phyloP scores from a whole-genome alignment of 2,113 vertebrate genomes.

The Stercorarius parasiticus region DNA sequence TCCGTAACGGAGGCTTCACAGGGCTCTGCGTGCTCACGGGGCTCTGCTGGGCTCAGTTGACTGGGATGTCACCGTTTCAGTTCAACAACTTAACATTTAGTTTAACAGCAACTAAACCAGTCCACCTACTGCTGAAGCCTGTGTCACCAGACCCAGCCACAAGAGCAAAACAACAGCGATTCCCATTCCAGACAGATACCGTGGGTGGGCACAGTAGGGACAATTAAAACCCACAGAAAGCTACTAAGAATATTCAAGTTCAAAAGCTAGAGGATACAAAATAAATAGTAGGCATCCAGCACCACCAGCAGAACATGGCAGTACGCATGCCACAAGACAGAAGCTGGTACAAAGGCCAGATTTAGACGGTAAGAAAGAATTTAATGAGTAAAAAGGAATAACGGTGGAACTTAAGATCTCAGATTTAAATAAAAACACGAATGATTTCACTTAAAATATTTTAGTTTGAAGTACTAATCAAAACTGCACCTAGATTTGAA shows the following conservation, averaged over 20 bases:
- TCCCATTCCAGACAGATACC: background rate
- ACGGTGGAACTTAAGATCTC: background rate
- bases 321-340: background rate
- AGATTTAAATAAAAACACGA: background rate
- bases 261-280: background rate
- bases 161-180: fast-evolving
- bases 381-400: background rate
- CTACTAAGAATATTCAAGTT: background rate
- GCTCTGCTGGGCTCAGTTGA: background rate
- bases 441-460: background rate
- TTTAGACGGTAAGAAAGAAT: background rate
- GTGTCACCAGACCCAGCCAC: fast-evolving
- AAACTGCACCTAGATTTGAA: background rate
- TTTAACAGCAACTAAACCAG: background rate
- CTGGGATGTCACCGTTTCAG: fast-evolving
- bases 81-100: background rate
- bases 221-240: background rate
- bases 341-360: background rate
- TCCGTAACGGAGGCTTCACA: fast-evolving
- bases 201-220: fast-evolving
- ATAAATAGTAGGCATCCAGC: background rate
- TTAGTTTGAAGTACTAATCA: background rate
- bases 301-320: background rate
- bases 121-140: background rate
- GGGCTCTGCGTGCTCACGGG: background rate